These are phyloP conservation scores for Eidolon dupreanum DNA, from an alignment of 2,797 vertebrate genomes.

Conservation along the genomic window DNA sequence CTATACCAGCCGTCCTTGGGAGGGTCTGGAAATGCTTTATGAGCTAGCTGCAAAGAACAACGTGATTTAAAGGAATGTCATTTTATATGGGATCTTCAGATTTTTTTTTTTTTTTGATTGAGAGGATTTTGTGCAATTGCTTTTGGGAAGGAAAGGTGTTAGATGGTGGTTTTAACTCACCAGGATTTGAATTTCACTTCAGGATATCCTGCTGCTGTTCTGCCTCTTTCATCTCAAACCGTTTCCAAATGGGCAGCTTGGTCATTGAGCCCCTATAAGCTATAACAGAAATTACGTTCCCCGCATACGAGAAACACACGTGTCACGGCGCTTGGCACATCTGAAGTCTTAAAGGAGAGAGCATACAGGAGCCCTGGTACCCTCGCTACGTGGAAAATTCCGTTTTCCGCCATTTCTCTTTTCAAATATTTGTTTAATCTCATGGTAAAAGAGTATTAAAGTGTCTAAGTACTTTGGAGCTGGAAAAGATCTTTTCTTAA, in stretches of 20 bases:
- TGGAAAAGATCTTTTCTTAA: neutral
- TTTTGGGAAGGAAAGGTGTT: constrained; percentile 29
- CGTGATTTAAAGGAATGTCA: neutral
- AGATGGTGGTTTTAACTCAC: constrained; percentile 35
- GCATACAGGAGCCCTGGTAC: neutral
- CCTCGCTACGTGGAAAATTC: neutral
- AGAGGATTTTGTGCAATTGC: constrained; percentile 21
- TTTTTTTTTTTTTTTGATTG: neutral
- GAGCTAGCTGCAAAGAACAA: constrained; percentile 29
- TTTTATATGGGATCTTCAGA: neutral
- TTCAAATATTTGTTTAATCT: constrained; percentile 36
- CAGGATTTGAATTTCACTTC: constrained; percentile 37
- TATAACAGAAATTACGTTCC: neutral
- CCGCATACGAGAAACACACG: neutral
- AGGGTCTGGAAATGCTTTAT: neutral
- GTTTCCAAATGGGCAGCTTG: neutral
- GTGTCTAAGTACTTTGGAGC: neutral
- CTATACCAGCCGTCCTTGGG: neutral
- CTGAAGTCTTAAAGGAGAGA: neutral
- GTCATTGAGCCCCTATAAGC: neutral
- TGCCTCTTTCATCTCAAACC: constrained; percentile 52
- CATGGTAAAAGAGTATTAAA: neutral
- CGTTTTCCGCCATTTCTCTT: neutral
- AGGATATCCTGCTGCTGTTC: neutral
- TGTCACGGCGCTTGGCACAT: neutral